Conservation (phyloP, 2,888 invertebrate genomes). For the Dicyrtomina minuta region DNA sequence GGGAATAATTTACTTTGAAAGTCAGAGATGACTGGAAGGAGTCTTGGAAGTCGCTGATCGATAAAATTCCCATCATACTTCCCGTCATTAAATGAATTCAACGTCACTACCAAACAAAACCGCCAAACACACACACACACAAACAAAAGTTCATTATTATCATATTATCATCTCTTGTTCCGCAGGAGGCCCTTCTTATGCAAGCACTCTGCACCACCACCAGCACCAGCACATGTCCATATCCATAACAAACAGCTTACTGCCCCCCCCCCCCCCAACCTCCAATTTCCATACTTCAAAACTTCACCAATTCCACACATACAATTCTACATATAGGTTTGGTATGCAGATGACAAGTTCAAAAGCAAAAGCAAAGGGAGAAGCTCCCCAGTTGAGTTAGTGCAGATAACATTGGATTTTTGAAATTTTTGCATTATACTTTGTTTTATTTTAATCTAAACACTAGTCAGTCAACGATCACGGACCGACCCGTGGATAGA, state of each 20-base stretch:
- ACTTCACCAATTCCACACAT: background rate
- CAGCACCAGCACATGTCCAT: background rate
- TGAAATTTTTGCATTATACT: too few species aligned
- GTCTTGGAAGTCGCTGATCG: constrained; percentile 53
- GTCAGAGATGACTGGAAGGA: constrained; percentile 53
- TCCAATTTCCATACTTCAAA: background rate
- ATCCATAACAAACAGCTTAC: background rate
- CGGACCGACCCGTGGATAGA: too few species aligned
- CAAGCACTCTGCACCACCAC: background rate
- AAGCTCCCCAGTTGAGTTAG: too few species aligned
- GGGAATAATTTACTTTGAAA: constrained; percentile 54
- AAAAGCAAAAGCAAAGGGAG: too few species aligned
- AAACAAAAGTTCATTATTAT: constrained; percentile 17
- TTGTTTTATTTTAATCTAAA: too few species aligned
- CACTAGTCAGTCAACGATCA: too few species aligned
- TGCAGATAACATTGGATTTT: too few species aligned
- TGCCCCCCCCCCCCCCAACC: background rate
- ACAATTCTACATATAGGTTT: background rate
- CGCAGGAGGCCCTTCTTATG: background rate
- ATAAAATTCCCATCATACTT: constrained; percentile 55
- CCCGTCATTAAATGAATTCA: constrained; percentile 54
- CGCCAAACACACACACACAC: background rate
- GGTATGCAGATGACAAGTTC: too few species aligned
- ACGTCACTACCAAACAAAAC: constrained; percentile 48
- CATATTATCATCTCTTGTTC: constrained; percentile 13